A percentile compares a stretch with the other conserved stretches of the same genome.
Conservation (phyloP, 2,888 invertebrate genomes). For the Galeruca laticollis region DNA sequence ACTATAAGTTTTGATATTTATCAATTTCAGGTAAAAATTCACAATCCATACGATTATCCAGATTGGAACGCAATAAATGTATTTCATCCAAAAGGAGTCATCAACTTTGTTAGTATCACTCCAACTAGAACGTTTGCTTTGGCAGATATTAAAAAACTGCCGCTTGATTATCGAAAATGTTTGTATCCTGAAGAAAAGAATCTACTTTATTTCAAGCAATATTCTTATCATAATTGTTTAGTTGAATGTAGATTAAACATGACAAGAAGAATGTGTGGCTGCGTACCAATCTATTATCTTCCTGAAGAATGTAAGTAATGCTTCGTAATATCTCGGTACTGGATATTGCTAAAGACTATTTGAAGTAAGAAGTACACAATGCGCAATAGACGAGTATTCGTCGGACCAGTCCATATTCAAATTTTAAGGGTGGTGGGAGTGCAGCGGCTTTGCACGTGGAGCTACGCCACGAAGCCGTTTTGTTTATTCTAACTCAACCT, state of each 20-base stretch:
- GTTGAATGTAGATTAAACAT: slow-evolving; percentile 70
- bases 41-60: slow-evolving; percentile 75
- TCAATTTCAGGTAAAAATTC: slow-evolving; percentile 71
- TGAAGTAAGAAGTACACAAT: no score
- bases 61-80: slow-evolving; percentile 74
- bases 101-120: slow-evolving; percentile 73
- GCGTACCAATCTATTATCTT: slow-evolving; percentile 72
- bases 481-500: no score
- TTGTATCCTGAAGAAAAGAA: slow-evolving; percentile 71
- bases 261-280: slow-evolving; percentile 69
- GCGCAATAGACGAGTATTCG: no score
- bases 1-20: no score
- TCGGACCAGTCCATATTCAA: no score
- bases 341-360: no score
- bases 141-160: slow-evolving; percentile 68
- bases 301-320: slow-evolving; percentile 62
- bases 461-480: no score
- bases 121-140: slow-evolving; percentile 77
- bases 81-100: slow-evolving; percentile 70
- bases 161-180: slow-evolving; percentile 70
- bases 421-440: no score
- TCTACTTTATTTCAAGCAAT: slow-evolving; percentile 64
- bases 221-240: slow-evolving; percentile 77
- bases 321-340: no score
- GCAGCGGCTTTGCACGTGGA: no score